These are phyloP conservation scores for Phlogophora meticulosa DNA, from an alignment of 2,888 invertebrate species.

Conservation along the genomic window DNA sequence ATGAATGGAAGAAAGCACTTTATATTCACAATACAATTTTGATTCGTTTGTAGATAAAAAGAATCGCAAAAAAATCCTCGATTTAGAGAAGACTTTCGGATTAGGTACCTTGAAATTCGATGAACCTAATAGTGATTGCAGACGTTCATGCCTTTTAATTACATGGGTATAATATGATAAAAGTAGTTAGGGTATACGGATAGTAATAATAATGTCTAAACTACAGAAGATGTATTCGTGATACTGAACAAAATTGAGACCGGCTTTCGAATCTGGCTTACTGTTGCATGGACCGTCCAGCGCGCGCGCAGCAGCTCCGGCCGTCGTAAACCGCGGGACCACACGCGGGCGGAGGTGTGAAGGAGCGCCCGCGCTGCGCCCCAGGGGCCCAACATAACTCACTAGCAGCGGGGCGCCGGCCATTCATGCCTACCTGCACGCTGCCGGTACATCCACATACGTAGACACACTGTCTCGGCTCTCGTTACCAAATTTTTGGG, in stretches of 20 bases:
- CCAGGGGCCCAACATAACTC: slow-evolving; percentile 90
- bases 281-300: slow-evolving; percentile 67
- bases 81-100: too few species aligned
- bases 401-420: slow-evolving; percentile 89
- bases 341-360: slow-evolving; percentile 91
- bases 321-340: slow-evolving; percentile 88
- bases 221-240: too few species aligned
- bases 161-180: too few species aligned
- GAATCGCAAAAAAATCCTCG: too few species aligned
- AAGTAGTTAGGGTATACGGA: too few species aligned
- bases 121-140: too few species aligned
- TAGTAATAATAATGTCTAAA: too few species aligned
- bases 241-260: background rate
- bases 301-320: slow-evolving; percentile 82
- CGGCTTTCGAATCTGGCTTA: slow-evolving; percentile 30
- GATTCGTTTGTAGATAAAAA: too few species aligned
- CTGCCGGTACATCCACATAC: slow-evolving; percentile 76
- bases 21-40: too few species aligned
- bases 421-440: slow-evolving; percentile 89
- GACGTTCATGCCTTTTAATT: too few species aligned
- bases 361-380: slow-evolving; percentile 85
- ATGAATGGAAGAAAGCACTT: too few species aligned
- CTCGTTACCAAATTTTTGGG: slow-evolving; percentile 68
- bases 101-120: too few species aligned
- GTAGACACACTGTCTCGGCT: slow-evolving; percentile 86